Base-by-base conservation (phyloP, 2,113 vertebrate species). In the Pogonocichla stellata region DNA sequence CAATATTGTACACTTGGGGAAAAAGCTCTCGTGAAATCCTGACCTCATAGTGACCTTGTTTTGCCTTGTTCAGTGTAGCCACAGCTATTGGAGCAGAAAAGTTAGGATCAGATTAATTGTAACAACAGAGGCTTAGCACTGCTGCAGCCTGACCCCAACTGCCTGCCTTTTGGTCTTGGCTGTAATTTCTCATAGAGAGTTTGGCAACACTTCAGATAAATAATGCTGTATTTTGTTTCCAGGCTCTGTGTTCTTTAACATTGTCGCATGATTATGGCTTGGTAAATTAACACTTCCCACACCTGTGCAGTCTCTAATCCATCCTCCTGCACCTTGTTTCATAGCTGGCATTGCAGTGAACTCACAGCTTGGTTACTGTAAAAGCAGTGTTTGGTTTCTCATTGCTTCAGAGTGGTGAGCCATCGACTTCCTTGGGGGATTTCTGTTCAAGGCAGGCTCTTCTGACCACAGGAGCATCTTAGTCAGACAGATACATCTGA, bases 81-180 rank as follows among this genome's bases (percentile, higher is more conserved):
- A 70, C 36, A 95, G 75, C 53, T 80, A 42, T 69, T 24, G 85
- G 60, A 95, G 83, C 62, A 91, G 87, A 86, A 65, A 81, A 87
- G 65, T 83, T 93, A 92, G 65, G n/a, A 56, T 62, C 36, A 78
- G 50, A 80, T 88, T 89, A 88, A 77, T 69, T 79, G 64, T 50
- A 91, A 67, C 70, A 60, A 70, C 74, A 96, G 66, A 97, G 93
- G 93, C 88, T 92, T 97, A 95, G 90, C 25, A 15, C 95, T 97
- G 95, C 97, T 98, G 88, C 96, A 98, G 96, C 96, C 93, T 97
- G 88, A 93, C 81, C 87, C 50, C 94, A 72, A 0, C 88, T 94
- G 86, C 94, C 96, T 97, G 90, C 70, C 42, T 92, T 88, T 77
- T 81, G 54, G 61, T 75, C 70, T 94, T 80, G 83, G 69, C 67